Evolutionary conservation across 2,888 invertebrate species (phyloP).

Genomic region (Hirtodrosophila histrioides): DNA sequence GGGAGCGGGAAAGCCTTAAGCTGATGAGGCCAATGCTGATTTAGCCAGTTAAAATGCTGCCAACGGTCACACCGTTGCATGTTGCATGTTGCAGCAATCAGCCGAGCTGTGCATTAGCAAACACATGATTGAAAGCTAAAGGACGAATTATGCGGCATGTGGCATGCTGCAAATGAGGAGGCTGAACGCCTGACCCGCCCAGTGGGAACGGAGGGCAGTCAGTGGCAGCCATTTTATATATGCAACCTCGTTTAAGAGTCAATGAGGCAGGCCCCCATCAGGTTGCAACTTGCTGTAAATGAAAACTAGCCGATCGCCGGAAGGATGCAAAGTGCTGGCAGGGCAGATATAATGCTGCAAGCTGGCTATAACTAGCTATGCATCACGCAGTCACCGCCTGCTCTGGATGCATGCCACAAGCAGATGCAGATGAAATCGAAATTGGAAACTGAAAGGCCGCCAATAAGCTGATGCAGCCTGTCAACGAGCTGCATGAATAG

Average conservation of each 20-base stretch:
- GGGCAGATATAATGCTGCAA: no score
- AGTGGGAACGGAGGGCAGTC: no score
- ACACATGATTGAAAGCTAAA: slow-evolving; percentile 31
- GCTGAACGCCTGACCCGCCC: no score
- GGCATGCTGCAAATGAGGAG: neutral
- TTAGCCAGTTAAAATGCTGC: slow-evolving; percentile 3
- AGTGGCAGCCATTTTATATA: no score
- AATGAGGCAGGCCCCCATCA: no score
- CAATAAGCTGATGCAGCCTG: slow-evolving; percentile 24
- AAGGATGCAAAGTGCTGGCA: no score
- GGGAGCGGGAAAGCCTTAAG: slow-evolving; percentile 4
- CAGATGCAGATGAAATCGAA: slow-evolving; percentile 45
- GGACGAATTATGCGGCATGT: slow-evolving; percentile 44
- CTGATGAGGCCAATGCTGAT: slow-evolving; percentile 32
- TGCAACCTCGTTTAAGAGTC: no score
- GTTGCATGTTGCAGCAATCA: slow-evolving; percentile 60
- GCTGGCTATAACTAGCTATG: no score
- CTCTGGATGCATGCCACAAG: slow-evolving; percentile 28
- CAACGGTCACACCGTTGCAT: neutral
- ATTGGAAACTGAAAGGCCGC: slow-evolving; percentile 48
- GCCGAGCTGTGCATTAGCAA: slow-evolving; percentile 68
- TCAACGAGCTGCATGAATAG: neutral
- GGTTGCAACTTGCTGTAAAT: no score
- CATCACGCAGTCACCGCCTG: neutral
- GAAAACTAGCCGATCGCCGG: no score